phyloP scores from a whole-genome alignment of 2,888 invertebrate species.

The Lithophane semibrunnea region DNA sequence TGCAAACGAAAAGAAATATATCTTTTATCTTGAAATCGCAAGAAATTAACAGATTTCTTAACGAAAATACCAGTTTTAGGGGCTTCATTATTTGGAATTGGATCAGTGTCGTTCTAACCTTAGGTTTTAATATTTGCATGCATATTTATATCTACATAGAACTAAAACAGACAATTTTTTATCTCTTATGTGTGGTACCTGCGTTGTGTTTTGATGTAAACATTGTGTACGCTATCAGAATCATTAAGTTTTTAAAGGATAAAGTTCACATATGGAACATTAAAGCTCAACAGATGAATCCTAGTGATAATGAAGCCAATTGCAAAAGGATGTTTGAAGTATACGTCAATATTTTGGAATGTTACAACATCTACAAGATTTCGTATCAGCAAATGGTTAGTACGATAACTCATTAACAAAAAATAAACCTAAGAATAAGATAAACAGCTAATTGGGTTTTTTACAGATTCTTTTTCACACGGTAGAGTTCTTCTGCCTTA shows the following conservation, averaged over 20 bases:
- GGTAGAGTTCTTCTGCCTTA: constrained; percentile 10
- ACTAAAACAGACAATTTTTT: neutral
- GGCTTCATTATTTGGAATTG: constrained; percentile 5
- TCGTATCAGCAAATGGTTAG: constrained; percentile 19
- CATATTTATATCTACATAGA: neutral
- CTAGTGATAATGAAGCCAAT: neutral
- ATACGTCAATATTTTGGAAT: constrained; percentile 21
- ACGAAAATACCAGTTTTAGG: neutral
- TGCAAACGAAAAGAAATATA: neutral
- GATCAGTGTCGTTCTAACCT: neutral
- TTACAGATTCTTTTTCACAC: constrained; percentile 16
- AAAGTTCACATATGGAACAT: constrained; percentile 25
- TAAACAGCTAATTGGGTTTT: neutral
- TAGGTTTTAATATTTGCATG: neutral
- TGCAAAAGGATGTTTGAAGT: constrained; percentile 30
- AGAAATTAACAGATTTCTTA: constrained; percentile 10
- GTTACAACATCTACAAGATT: constrained; percentile 8
- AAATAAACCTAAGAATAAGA: neutral
- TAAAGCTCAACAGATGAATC: neutral
- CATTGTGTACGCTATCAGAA: constrained; percentile 23
- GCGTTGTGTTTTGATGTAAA: constrained; percentile 25
- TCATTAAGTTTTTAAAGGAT: constrained; percentile 1
- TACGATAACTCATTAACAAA: neutral
- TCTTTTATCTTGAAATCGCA: constrained; percentile 11
- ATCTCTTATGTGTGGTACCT: neutral